Base-by-base conservation (phyloP, 2,888 invertebrate genomes). In the Oligia latruncula region DNA sequence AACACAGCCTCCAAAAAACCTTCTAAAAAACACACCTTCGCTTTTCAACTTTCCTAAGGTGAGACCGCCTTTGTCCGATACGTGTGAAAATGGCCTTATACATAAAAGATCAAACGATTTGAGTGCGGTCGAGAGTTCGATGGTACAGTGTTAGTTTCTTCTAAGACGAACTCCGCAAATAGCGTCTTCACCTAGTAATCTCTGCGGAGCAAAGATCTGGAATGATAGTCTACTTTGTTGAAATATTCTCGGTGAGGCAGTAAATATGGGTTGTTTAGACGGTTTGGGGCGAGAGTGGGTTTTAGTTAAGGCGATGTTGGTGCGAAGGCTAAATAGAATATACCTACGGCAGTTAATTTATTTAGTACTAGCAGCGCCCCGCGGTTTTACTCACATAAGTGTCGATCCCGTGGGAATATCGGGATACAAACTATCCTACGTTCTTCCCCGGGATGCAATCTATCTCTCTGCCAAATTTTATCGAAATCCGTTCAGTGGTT, bases 71-170 rank as follows among this genome's bases (percentile, higher is more conserved):
- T 87, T 89, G 84, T 87, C 79, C 84, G 68, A 67, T 78, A 82
- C 65, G 85, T 80, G 82, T 82, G 84, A 68, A 84, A 90, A 90
- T 90, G 78, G 85, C 84, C 88, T 90, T 85, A 90, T 90, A 90
- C 90, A 90, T 90, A 90, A 90, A 90, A 90, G 87, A 90, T 90
- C 72, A 74, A 66, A 62, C 86, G 78, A 88, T 90, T 89, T 84
- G 83, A 82, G 87, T 85, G 81, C 82, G 85, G 83, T 81, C 74
- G 82, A 74, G 43, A 81, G 77, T 83, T 81, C 82, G 85, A 89
- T 80, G 81, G 85, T 67, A 75, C 64, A 80, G 78, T 74, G 86
- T 82, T 71, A 86, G 86, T 87, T 80, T 85, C 75, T 78, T 71
- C 72, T 83, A 86, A 83, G 86, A 68, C 83, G 46, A 58, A 66